Conservation (phyloP, 2,888 invertebrate genomes). For the Rhabditoides inermis region DNA sequence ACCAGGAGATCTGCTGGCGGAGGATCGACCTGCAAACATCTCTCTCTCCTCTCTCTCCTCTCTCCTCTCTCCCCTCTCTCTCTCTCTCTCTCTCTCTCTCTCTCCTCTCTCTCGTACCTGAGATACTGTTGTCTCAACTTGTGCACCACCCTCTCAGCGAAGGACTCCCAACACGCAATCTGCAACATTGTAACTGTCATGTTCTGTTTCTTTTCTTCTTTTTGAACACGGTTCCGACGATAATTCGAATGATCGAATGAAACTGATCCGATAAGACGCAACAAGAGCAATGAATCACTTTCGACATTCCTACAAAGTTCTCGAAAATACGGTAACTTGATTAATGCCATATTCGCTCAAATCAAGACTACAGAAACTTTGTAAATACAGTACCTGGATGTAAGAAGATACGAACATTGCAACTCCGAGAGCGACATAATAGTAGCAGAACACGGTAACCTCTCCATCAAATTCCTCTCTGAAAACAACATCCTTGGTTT, state of each 20-base stretch:
- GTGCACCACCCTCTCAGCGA: constrained; percentile 55
- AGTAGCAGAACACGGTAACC: constrained; percentile 36
- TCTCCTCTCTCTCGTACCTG: too few species aligned
- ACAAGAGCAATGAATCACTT: too few species aligned
- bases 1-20: constrained; percentile 56
- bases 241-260: too few species aligned
- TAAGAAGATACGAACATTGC: constrained; percentile 56
- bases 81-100: too few species aligned
- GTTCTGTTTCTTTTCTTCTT: too few species aligned
- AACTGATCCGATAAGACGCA: too few species aligned
- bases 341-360: too few species aligned
- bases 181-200: constrained; percentile 7
- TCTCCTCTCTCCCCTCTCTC: too few species aligned
- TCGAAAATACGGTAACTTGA: too few species aligned
- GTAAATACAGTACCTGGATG: constrained; percentile 56
- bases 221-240: too few species aligned
- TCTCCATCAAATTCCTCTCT: constrained; percentile 45
- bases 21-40: constrained; percentile 31
- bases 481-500: constrained; percentile 8
- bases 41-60: not conserved
- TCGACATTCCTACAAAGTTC: too few species aligned
- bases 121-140: constrained; percentile 56
- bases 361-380: too few species aligned
- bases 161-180: constrained; percentile 48
- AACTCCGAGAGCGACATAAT: constrained; percentile 57